Base-by-base conservation (phyloP, 1,140 invertebrate species). In the Watersipora subatra region DNA sequence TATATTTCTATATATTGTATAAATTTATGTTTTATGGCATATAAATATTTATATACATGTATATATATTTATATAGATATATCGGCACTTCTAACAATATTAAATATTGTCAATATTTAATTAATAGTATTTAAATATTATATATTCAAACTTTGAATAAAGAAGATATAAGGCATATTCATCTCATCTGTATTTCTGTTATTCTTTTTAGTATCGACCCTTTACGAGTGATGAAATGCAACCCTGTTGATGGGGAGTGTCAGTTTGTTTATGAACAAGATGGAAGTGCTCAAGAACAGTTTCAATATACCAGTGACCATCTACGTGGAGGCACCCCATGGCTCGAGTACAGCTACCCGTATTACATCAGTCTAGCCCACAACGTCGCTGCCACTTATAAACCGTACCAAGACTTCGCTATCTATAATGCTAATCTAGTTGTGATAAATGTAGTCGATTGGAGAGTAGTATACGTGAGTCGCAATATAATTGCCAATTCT, bases 401-500 rank as follows among this genome's bases (percentile, higher is more conserved):
- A 17, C 58, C 58, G 22, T 12, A 28, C 22, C 7, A 25, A 17
- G 58, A 59, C 27, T 59, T 59, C 58, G 22, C 58, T 28, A 28
- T 59, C 7, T 59, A 59, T 22, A 28, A 28, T 22, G 27, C 58
- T 22, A 24, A 59, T 22, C 27, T 59, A 12, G 27, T 59, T 12
- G 58, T 59, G 7, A 7, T 59, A 22, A 7, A 59, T 28, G 58
- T 59, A 24, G 58, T 12, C 7, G 58, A 59, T 22, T 59, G 58
- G 58, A 59, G 58, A 28, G 27, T 59, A 12, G 58, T 59, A 17
- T 59, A 59, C 58, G 58, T 59, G 7, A 59, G 58, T 28, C 58
- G 22, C 7, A 24, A 59, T 22, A 59, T 59, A 25, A 17, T 12
- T 7, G 58, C 58, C 17, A 7, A 28, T 28, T 17, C 22, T 12